Percentiles rank a stretch among this genome's conserved stretches.
These are phyloP conservation scores for Dipodomys spectabilis DNA, from an alignment of 2,113 vertebrate genomes.

Conservation along the genomic window DNA sequence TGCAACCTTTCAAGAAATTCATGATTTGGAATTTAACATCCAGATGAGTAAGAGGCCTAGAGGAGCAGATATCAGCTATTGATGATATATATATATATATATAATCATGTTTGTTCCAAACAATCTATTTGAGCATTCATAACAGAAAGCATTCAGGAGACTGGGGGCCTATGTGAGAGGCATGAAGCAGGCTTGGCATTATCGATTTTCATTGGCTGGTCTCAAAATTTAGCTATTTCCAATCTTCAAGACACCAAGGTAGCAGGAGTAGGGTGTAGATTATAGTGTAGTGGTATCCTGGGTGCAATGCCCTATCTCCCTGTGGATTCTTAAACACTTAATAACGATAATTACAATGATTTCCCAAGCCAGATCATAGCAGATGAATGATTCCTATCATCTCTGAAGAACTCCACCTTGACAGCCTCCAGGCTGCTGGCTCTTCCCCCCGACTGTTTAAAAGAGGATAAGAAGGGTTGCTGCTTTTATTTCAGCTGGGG, in stretches of 20 bases:
- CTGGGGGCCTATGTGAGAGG: background rate
- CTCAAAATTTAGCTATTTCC: slow-evolving; percentile 4
- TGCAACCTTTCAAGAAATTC: background rate
- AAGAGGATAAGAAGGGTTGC: slow-evolving; percentile 24
- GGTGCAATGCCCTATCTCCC: background rate
- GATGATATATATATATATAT: background rate
- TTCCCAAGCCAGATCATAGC: slow-evolving; percentile 61
- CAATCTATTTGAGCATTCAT: background rate
- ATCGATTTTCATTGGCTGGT: background rate
- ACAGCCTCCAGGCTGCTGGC: background rate
- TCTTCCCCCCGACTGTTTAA: slow-evolving; percentile 35
- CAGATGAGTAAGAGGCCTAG: background rate
- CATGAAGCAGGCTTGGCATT: background rate
- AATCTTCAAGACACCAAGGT: slow-evolving; percentile 4
- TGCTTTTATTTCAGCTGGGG: background rate
- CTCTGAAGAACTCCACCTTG: slow-evolving; percentile 8
- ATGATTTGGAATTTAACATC: background rate
- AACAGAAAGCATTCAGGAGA: background rate
- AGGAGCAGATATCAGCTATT: background rate
- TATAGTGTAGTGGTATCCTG: slow-evolving; percentile 43
- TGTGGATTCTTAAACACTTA: slow-evolving; percentile 74
- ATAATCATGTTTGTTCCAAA: background rate
- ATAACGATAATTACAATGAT: slow-evolving; percentile 67
- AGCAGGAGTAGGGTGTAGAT: slow-evolving; percentile 33
- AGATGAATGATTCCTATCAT: slow-evolving; percentile 52